These are phyloP conservation scores for Sula dactylatra DNA, from an alignment of 2,113 vertebrate genomes.

Conservation along the genomic window DNA sequence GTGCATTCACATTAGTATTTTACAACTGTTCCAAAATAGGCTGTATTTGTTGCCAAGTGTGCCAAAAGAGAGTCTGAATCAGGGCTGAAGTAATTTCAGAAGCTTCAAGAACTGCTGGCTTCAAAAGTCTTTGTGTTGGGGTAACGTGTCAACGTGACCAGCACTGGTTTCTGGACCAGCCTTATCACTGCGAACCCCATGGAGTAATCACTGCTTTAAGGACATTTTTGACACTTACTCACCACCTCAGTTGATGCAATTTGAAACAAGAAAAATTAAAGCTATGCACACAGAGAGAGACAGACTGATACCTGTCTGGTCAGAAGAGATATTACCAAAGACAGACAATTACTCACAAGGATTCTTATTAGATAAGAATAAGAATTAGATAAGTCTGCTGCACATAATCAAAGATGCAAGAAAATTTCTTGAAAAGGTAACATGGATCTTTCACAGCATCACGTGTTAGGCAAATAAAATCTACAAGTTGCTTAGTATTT, in stretches of 20 bases:
- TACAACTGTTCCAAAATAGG: neutral
- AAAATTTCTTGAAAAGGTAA: neutral
- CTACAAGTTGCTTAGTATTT: neutral
- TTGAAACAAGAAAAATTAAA: neutral
- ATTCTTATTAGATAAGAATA: no score
- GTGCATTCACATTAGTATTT: neutral
- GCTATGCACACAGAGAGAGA: neutral
- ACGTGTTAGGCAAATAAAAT: neutral
- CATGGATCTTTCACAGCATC: neutral
- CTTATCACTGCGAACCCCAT: neutral
- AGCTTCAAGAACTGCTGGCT: neutral
- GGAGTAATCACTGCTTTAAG: neutral
- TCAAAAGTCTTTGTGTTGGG: neutral
- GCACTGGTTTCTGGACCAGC: neutral
- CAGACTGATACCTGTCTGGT: neutral
- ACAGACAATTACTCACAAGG: neutral
- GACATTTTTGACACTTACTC: neutral
- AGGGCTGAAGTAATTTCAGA: neutral
- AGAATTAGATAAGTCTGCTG: no score
- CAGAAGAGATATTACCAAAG: neutral
- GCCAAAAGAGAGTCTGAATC: neutral
- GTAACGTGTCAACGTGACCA: neutral
- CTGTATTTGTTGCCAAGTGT: neutral
- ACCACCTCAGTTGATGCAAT: neutral
- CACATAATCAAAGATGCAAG: neutral